Evolutionary conservation across 2,888 invertebrate genomes (phyloP), one percentile per base, ranked within the genome.

Genomic region (Polydrusus tereticollis): DNA sequence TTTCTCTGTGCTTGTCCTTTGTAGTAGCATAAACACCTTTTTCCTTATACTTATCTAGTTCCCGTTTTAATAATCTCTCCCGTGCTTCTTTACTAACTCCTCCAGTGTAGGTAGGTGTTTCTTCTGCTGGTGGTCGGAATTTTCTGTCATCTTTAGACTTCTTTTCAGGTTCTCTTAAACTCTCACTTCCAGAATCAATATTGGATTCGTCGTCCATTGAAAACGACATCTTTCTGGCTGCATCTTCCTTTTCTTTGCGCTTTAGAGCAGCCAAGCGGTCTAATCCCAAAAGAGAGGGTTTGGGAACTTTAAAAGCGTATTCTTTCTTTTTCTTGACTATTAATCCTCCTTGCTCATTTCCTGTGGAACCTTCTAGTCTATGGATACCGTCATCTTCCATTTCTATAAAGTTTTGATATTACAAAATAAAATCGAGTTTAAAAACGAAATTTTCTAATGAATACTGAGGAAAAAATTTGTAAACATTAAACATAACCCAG

Each of bases 61-160:
- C 86, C 74, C 93, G 87, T 80, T 93, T 91, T 33, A 92, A 85
- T 81, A 94, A 87, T 52, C 94, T 89, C 78, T 92, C 90, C 68
- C 92, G 88, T 0, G 94, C 95, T 82, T 91, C 91, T 68, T 91
- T 90, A 26, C 94, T 94, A 20, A 98, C 93, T 4, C 98, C 98
- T 3, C 97, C 98, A 0, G 97, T 96, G 81, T 98, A 92, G 0
- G 97, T 94, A 0, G 98, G 98, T 0, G 98, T 98, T 86, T 98
- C 98, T 80, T 93, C 93, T 78, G 92, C 90, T 10, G 92, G 88
- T 58, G 90, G 88, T 57, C 98, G 89, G 81, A 97, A 94, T 83
- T 94, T 92, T 55, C 94, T 83, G 58, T 81, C 85, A 8, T 77
- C 75, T 5, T 76, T 76, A 20, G 68, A 72, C 23, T 43, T 41